phyloP scores from a whole-genome alignment of 2,888 invertebrate genomes.

The Synergus laeviventris region DNA sequence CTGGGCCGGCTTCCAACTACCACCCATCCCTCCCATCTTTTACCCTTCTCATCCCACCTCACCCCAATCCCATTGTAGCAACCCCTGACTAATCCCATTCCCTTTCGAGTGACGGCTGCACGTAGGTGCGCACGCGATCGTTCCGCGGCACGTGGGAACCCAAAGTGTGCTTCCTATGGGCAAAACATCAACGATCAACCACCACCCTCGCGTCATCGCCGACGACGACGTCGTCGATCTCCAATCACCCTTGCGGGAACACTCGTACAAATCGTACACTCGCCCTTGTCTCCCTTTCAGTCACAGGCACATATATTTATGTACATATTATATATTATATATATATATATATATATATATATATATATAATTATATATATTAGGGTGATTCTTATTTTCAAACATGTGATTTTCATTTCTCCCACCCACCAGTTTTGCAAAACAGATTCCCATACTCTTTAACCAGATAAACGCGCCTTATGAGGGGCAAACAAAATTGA shows the following conservation, averaged over 20 bases:
- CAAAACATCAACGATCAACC: slow-evolving; percentile 58
- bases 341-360: not conserved
- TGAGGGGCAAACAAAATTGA: no score
- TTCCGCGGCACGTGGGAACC: slow-evolving; percentile 71
- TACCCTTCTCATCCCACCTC: slow-evolving; percentile 18
- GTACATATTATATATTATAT: not conserved
- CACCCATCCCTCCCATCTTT: slow-evolving; percentile 27
- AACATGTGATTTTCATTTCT: not conserved
- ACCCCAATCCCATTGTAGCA: slow-evolving; percentile 56
- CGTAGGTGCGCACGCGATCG: slow-evolving; percentile 71
- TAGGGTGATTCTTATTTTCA: not conserved
- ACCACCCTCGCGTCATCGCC: slow-evolving; percentile 46
- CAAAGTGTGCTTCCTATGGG: slow-evolving; percentile 66
- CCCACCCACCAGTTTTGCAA: not conserved
- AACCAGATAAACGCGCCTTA: no score
- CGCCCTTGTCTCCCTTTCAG: slow-evolving; percentile 3
- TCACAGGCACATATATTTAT: not conserved
- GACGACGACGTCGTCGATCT: slow-evolving; percentile 50
- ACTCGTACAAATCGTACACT: not conserved
- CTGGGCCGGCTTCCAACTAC: slow-evolving; percentile 16
- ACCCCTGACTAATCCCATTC: slow-evolving; percentile 71
- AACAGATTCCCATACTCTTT: not conserved
- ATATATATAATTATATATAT: not conserved
- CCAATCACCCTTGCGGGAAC: slow-evolving; percentile 16
- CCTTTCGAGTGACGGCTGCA: slow-evolving; percentile 69